phyloP scores from a whole-genome alignment of 2,797 vertebrate species.

The Sphenodon punctatus region DNA sequence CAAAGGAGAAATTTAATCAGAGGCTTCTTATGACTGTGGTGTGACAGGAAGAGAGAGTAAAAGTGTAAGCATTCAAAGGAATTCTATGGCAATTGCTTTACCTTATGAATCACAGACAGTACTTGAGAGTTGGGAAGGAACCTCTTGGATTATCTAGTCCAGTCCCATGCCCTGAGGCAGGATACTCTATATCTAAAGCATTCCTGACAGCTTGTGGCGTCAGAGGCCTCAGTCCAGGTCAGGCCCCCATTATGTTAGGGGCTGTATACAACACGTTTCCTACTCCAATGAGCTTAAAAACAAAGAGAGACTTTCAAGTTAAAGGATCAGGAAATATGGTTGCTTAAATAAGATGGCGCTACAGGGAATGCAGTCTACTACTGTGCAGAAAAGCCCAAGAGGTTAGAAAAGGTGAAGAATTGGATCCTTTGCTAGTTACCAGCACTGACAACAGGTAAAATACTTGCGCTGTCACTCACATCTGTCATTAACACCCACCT shows the following conservation, averaged over 20 bases:
- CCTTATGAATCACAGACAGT: no score
- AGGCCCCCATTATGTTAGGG: background rate
- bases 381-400: background rate
- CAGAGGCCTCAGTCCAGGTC: background rate
- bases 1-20: constrained; percentile 43
- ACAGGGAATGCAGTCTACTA: background rate
- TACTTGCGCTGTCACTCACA: background rate
- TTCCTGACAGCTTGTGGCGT: no score
- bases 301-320: background rate
- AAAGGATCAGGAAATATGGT: background rate
- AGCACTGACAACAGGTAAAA: background rate
- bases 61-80: background rate
- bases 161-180: no score
- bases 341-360: background rate
- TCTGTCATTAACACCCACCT: no score
- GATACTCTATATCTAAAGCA: no score
- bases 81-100: background rate
- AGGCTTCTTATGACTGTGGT: constrained; percentile 14
- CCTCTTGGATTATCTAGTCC: no score
- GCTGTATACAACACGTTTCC: background rate
- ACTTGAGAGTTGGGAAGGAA: no score
- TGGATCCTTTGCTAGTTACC: background rate
- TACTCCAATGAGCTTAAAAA: background rate
- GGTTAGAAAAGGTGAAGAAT: background rate
- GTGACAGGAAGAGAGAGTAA: constrained; percentile 9